phyloP scores from a whole-genome alignment of 2,113 vertebrate species.

The Bubo scandiacus region DNA sequence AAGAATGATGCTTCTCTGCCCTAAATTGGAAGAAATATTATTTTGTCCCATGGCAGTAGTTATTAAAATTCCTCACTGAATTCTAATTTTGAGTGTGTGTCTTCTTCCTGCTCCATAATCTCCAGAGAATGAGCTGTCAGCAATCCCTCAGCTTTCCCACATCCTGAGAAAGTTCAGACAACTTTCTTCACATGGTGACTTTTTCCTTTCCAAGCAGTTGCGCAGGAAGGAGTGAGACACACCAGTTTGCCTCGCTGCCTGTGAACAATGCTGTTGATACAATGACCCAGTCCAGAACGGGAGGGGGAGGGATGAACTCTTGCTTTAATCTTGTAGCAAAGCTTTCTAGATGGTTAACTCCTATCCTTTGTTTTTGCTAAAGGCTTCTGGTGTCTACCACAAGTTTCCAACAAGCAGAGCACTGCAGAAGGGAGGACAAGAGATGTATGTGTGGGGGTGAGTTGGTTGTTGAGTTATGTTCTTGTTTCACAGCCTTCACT shows the following conservation, averaged over 20 bases:
- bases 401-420: neutral
- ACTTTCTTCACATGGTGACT: neutral
- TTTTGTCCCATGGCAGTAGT: neutral
- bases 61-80: neutral
- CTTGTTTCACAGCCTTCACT: neutral
- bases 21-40: neutral
- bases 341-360: neutral
- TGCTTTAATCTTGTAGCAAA: neutral
- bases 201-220: neutral
- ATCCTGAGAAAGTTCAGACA: neutral
- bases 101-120: neutral
- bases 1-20: neutral
- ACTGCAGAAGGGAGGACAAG: neutral
- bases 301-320: neutral
- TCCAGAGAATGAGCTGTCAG: neutral
- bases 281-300: neutral
- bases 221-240: neutral
- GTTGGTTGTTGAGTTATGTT: neutral
- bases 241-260: neutral
- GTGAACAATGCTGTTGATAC: neutral
- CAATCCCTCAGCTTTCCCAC: neutral
- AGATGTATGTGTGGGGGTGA: fast-evolving
- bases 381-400: neutral
- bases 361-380: neutral
- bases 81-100: neutral